Base-by-base conservation (phyloP, 2,113 vertebrate species). In the Oceanodroma tethys region DNA sequence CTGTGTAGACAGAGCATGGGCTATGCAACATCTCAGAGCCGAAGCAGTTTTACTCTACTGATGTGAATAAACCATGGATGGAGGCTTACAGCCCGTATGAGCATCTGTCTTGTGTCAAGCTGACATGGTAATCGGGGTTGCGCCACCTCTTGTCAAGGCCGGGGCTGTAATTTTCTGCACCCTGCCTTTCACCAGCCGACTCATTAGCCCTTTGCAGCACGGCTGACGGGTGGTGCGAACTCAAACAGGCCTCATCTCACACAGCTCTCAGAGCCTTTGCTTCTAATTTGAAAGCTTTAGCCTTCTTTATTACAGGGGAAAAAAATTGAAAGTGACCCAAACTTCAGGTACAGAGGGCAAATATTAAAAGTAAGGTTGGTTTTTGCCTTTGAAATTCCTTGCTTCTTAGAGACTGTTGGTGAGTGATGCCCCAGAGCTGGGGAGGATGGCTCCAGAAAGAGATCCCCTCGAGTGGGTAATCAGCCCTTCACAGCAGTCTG, bases 381-480 rank as follows among this genome's bases (percentile, higher is more conserved):
- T 94, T 91, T 85, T 82, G 66, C 95, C 93, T 97, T 97, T 96
- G 89, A 97, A 95, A 95, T 90, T 86, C 66, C 74, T 89, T 4
- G 5, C 79, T 97, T 36, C 92, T 91, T 80, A 91, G 66, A 80
- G 82, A 27, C 59, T 88, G 68, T 55, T 93, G 72, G 82, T 84
- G 88, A 93, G 92, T 9, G 80, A 96, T 96, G 95, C 89, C 94
- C 89, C 75, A 90, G 83, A 94, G 94, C 86, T 92, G 88, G 59
- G 88, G 86, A 93, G 95, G 91, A 88, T 85, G 86, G 91, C 81
- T 95, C 74, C 94, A 95, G 94, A 95, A 95, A 87, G 86, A 75
- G 81, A 97, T 95, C 91, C 86, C 94, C 95, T 95, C 34, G 13
- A 97, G 96, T 92, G 86, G 58, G 81, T 83, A 78, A 59, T 90